phyloP scores from a whole-genome alignment of 1,140 invertebrate genomes.

The Chironomus striatipennis region DNA sequence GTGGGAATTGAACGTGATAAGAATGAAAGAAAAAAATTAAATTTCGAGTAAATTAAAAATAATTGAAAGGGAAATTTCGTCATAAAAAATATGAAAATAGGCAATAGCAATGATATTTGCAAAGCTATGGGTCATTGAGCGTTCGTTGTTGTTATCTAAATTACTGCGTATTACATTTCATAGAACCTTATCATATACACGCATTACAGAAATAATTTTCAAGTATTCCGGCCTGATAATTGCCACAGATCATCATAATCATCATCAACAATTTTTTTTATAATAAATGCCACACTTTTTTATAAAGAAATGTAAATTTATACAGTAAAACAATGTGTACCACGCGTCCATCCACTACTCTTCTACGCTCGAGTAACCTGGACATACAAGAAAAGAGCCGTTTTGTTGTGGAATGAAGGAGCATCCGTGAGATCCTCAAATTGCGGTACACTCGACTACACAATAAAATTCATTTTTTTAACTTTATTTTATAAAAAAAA shows the following conservation, averaged over 20 bases:
- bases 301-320: constrained; percentile 8
- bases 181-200: too few relatives aligned
- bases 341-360: background rate
- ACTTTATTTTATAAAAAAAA: too few relatives aligned
- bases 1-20: background rate
- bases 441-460: too few relatives aligned
- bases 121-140: background rate
- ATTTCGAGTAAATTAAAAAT: too few relatives aligned
- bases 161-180: too few relatives aligned
- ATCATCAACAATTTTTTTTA: too few relatives aligned
- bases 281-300: background rate
- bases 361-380: background rate
- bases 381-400: background rate
- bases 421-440: constrained; percentile 3
- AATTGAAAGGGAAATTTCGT: constrained; percentile 13
- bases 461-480: too few relatives aligned
- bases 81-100: background rate
- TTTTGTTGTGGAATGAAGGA: background rate
- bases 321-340: background rate
- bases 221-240: too few relatives aligned
- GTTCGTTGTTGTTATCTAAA: background rate
- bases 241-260: too few relatives aligned
- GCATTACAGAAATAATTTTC: too few relatives aligned
- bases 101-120: background rate
- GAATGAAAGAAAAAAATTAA: background rate